phyloP scores from a whole-genome alignment of 2,888 invertebrate genomes.

The Copidosoma aretas region DNA sequence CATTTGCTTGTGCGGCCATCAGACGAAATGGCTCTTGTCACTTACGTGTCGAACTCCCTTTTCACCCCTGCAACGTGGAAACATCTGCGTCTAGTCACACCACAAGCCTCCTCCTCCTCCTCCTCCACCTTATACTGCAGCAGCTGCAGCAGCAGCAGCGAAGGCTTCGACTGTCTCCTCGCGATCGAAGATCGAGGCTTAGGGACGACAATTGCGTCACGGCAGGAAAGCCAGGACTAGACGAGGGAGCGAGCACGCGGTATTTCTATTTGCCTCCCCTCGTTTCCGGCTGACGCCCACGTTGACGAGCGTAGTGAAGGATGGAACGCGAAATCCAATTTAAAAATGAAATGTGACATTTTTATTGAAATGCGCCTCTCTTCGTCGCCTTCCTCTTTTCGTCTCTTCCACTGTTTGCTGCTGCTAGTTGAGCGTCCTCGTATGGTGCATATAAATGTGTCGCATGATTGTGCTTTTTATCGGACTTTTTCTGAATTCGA shows the following conservation, averaged over 20 bases:
- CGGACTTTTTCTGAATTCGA: not conserved
- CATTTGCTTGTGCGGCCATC: slow-evolving; percentile 21
- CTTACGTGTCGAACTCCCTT: slow-evolving; percentile 25
- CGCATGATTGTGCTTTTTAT: not conserved
- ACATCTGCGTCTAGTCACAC: slow-evolving; percentile 34
- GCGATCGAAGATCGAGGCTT: slow-evolving; percentile 32
- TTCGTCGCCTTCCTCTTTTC: not conserved
- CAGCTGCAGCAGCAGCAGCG: not conserved
- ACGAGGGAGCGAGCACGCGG: slow-evolving; percentile 5
- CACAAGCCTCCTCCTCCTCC: not conserved
- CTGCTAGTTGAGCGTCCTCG: not conserved
- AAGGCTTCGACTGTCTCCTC: not conserved
- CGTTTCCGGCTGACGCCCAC: slow-evolving; percentile 14
- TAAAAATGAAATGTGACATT: slow-evolving; percentile 53
- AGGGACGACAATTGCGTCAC: slow-evolving; percentile 28
- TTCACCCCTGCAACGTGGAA: slow-evolving; percentile 27
- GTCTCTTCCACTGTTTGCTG: not conserved
- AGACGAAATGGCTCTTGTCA: slow-evolving; percentile 29
- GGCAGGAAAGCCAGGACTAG: not conserved
- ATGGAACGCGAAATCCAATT: slow-evolving; percentile 43
- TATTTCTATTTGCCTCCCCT: not conserved
- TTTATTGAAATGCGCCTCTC: slow-evolving; percentile 50
- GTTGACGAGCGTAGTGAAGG: slow-evolving; percentile 38
- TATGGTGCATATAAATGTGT: not conserved
- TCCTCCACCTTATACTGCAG: no score